phyloP scores from a whole-genome alignment of 2,113 vertebrate species.

The Ornithorhynchus anatinus region DNA sequence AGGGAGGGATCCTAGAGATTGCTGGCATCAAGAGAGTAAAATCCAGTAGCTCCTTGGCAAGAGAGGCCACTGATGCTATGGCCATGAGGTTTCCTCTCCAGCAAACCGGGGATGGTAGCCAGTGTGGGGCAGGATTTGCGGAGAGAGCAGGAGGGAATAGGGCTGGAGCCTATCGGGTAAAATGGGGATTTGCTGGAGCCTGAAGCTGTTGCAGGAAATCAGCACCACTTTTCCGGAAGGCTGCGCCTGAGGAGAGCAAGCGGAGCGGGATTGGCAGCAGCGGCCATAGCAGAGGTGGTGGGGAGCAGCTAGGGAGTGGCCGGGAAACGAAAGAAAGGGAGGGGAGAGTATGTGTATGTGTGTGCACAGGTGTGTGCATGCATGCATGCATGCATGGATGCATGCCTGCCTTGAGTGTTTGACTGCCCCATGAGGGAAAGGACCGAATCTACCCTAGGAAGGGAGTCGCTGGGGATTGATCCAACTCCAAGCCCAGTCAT shows the following conservation, averaged over 20 bases:
- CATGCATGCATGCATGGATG: neutral
- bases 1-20: neutral
- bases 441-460: neutral
- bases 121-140: neutral
- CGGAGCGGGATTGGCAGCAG: neutral
- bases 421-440: neutral
- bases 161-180: no score
- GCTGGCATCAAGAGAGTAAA: neutral
- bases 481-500: no score
- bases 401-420: neutral
- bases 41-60: fast-evolving
- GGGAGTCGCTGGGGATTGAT: neutral
- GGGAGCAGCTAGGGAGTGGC: neutral
- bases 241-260: neutral
- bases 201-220: neutral
- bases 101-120: neutral
- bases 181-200: no score
- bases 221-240: neutral
- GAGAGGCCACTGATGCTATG: neutral
- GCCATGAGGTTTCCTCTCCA: neutral
- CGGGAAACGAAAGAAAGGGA: no score
- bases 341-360: fast-evolving
- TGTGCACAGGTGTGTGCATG: neutral
- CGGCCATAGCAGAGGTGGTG: neutral
- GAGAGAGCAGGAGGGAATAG: neutral